Conservation (phyloP, 1,140 invertebrate genomes). For the Calliopsis andreniformis region DNA sequence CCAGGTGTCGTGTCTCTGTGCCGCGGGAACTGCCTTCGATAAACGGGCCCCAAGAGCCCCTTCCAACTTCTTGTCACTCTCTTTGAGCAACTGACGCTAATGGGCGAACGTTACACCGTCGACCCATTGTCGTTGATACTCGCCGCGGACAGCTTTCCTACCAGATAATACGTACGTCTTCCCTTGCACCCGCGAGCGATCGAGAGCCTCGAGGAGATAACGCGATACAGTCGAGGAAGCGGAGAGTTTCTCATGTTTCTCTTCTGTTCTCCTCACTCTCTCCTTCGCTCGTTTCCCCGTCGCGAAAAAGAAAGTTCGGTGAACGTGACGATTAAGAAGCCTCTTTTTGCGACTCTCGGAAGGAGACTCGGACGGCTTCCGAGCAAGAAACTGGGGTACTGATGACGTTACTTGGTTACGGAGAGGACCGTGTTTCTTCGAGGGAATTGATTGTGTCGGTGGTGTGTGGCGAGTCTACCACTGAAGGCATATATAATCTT, state of each 20-base stretch:
- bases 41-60: too few relatives aligned
- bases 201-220: conserved; percentile 12
- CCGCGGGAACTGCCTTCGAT: too few relatives aligned
- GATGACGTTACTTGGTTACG: too few relatives aligned
- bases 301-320: conserved; percentile 47
- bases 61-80: too few relatives aligned
- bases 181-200: conserved; percentile 3
- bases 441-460: too few relatives aligned
- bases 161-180: not conserved
- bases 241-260: conserved; percentile 18
- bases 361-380: not conserved
- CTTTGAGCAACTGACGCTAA: conserved; percentile 8
- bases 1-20: too few relatives aligned
- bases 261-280: not conserved
- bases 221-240: conserved; percentile 31
- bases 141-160: conserved; percentile 31
- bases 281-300: not conserved
- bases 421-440: too few relatives aligned
- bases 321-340: conserved; percentile 20
- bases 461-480: too few relatives aligned
- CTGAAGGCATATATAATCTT: too few relatives aligned
- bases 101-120: conserved; percentile 1
- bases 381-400: not conserved
- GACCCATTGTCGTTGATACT: conserved; percentile 18
- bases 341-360: conserved; percentile 2